Evolutionary conservation across 2,113 vertebrate genomes (phyloP).

Genomic region (Castor canadensis): DNA sequence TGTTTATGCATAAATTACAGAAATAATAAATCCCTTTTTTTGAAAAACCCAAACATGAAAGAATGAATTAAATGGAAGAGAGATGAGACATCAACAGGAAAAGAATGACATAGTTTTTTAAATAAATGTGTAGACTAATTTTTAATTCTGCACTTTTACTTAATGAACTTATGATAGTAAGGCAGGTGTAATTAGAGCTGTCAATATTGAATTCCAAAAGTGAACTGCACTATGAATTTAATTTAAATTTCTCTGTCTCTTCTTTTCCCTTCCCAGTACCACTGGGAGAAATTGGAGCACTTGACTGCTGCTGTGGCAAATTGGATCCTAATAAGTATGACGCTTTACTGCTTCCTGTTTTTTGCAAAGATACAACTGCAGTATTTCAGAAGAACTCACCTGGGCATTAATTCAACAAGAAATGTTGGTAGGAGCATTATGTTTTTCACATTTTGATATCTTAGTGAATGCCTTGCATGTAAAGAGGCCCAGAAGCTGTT

Average conservation of each 20-base stretch:
- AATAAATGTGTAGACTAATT: slow-evolving; percentile 65
- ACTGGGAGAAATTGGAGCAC: slow-evolving; percentile 84
- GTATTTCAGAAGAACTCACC: slow-evolving; percentile 84
- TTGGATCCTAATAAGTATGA: slow-evolving; percentile 88
- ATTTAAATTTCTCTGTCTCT: slow-evolving; percentile 83
- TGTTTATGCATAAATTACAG: neutral
- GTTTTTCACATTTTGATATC: slow-evolving; percentile 82
- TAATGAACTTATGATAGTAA: slow-evolving; percentile 83
- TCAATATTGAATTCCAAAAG: slow-evolving; percentile 83
- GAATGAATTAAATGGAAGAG: neutral
- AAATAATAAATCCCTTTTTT: neutral
- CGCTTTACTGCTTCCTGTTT: slow-evolving; percentile 87
- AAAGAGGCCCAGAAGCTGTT: slow-evolving; percentile 78
- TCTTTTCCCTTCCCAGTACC: slow-evolving; percentile 76
- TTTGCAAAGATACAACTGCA: slow-evolving; percentile 83
- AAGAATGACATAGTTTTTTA: neutral
- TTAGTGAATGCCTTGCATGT: slow-evolving; percentile 82
- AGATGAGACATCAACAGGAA: slow-evolving; percentile 1
- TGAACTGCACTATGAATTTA: slow-evolving; percentile 82
- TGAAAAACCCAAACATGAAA: neutral
- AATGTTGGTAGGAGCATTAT: slow-evolving; percentile 80
- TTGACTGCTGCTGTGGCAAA: slow-evolving; percentile 87
- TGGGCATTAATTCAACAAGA: slow-evolving; percentile 86
- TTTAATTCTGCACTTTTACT: slow-evolving; percentile 75
- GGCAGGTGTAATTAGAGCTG: slow-evolving; percentile 84